A percentile compares a stretch with the other conserved stretches of the same genome.
Evolutionary conservation across 2,113 vertebrate species (phyloP).

Genomic region (Corvus cornix): DNA sequence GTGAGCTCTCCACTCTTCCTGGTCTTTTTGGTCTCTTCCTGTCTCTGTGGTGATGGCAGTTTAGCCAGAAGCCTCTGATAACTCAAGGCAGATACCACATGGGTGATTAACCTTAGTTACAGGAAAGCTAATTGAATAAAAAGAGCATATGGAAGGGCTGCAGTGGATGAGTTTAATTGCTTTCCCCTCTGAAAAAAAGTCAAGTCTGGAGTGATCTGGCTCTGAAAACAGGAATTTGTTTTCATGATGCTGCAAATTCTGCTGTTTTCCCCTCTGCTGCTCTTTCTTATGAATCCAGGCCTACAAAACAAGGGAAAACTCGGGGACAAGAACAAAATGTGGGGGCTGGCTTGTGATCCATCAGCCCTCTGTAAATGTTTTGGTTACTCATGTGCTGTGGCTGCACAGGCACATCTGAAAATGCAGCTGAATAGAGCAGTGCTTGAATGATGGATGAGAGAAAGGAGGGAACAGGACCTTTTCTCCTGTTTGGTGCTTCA

Average conservation of each 20-base stretch:
- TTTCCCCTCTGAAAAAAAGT: background rate
- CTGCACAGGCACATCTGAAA: background rate
- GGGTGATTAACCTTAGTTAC: background rate
- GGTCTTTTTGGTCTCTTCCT: background rate
- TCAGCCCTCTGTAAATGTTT: background rate
- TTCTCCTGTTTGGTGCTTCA: background rate
- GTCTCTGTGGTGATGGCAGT: background rate
- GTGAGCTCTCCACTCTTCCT: background rate
- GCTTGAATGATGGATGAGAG: background rate
- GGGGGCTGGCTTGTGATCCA: background rate
- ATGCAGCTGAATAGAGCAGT: background rate
- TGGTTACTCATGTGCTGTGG: background rate
- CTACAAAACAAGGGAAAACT: background rate
- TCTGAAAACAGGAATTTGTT: background rate
- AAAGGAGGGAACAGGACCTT: background rate
- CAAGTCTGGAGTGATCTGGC: background rate
- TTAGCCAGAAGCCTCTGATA: background rate
- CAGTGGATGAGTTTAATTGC: background rate
- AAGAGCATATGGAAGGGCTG: background rate
- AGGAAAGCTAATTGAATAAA: constrained; percentile 41
- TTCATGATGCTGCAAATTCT: background rate
- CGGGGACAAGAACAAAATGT: background rate
- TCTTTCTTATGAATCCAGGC: background rate
- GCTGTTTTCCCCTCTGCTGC: background rate
- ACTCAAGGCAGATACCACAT: background rate